Base-by-base conservation (phyloP, 2,888 invertebrate species). In the Branchipolynoe longqiensis region DNA sequence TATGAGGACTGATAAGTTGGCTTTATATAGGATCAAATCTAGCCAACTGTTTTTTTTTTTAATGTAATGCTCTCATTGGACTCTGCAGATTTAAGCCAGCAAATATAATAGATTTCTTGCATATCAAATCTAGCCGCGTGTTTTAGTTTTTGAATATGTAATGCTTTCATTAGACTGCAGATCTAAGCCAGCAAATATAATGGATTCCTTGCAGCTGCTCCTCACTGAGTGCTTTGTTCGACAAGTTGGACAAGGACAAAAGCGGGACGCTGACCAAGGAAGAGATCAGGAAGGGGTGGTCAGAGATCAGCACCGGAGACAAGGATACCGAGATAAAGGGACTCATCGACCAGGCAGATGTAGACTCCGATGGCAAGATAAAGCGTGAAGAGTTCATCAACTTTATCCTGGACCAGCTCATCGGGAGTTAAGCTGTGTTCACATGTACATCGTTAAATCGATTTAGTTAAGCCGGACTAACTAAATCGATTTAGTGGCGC, bases 211-310 rank as follows among this genome's bases (percentile, higher is more conserved):
- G 2, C 62, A 62, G 62, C 28, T 18, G 22, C 31, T 62, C 62
- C 12, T 25, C 25, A 14, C 28, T 62, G 62, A 25, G 14, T 4
- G 62, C 62, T 4, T 12, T 28, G 28, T 62, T 62, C 62, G 31
- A 62, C 25, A 1, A n/a, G 28, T 28, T 62, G 3, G 62, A 62
- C 62, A 62, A 62, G 62, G 31, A 62, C 28, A 31, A 31, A 1
- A 31, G 31, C 25, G 62, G 62, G 2, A 62, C 25, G 28, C 31
- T 62, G 28, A 62, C 62, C 62, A 62, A 62, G 62, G 62, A n/a
- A 14, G 62, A 62, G 62, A n/a, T 62, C 28, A 31, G 12, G 2
- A 31, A 14, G 22, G 62, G 62, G 2, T 62, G 25, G 28, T 14
- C n/a, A 25, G 31, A 62, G 28, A 2, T 62, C 3, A 31, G n/a